Base-by-base conservation (phyloP, 2,888 invertebrate genomes). In the Bimastos eiseni region DNA sequence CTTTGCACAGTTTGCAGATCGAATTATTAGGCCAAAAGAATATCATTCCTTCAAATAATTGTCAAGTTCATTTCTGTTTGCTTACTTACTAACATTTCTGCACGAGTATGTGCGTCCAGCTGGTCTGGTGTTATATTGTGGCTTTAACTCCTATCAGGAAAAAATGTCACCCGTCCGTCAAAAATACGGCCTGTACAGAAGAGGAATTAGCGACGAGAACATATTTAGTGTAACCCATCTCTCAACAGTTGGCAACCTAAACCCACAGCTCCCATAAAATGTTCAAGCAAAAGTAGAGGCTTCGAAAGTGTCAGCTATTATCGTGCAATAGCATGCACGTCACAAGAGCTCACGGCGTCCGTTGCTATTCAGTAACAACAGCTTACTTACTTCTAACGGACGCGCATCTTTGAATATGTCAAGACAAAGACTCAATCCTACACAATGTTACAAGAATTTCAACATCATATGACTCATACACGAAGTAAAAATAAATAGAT, bases 351-450 rank as follows among this genome's bases (percentile, higher is more conserved):
- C n/a, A n/a, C 30, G 70, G 70, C n/a, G 70, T 70, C 70, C 30
- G 70, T 70, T 70, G 70, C n/a, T 70, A 70, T 70, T 11, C 70
- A 70, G n/a, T 8, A 70, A 70, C 8, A 70, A n/a, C 70, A 70
- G 70, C 70, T 70, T 70, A 70, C 70, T 70, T 70, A 70, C 70
- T 70, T 70, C 1, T 70, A 70, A 70, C 70, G 70, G 70, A 70
- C 70, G 70, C 70, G n/a, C 70, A 70, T n/a, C 70, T 70, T 70
- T 70, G 70, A 70, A 70, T 70, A n/a, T 70, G 70, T 70, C 70
- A 70, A 70, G 70, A 70, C 70, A 70, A 70, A 70, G 70, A 70
- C 70, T n/a, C 13, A n/a, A 70, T 70, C n/a, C 30, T 70, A 13
- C 70, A 70, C 70, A n/a, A 70, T 70, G n/a, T 70, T 70, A 4